Base-by-base conservation (phyloP, 2,113 vertebrate species). In the Otocyon megalotis region DNA sequence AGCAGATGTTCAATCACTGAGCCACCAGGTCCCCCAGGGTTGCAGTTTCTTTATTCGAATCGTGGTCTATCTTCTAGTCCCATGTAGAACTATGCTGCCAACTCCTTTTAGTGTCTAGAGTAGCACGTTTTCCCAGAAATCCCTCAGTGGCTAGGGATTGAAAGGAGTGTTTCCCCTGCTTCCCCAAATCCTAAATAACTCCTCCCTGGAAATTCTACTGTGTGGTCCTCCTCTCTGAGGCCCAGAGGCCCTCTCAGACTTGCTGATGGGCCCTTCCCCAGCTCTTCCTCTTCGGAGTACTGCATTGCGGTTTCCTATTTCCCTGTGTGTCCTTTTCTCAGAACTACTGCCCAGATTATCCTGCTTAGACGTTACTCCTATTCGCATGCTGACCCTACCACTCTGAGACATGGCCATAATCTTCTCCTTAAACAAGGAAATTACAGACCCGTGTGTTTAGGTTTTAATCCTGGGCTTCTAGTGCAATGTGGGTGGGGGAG, bases 401-500 rank as follows among this genome's bases (percentile, higher is more conserved):
- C 15, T 87, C 82, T 58, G 58, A 84, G 56, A 96, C 8, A 24
- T 69, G 74, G 32, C 54, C n/a, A 26, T 32, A 62, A 58, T 15
- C 62, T 76, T 86, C 71, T 79, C 54, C n/a, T 81, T 90, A 90
- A 82, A 62, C 37, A 65, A 63, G 50, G 43, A 77, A 93, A 85
- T 63, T 35, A 50, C 8, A 67, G 63, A 22, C 26, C 3, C 8
- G 37, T 20, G 9, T 35, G 69, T 62, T 80, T 60, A 32, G 4
- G 0, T 62, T 62, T 22, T n/a, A 85, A 71, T 62, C 80, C 43
- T 48, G 43, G 50, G 32, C 62, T 86, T 35, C 32, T 60, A 69
- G 67, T 16, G 11, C 16, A 16, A 88, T 13, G 17, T 37, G 28
- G 50, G 14, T 50, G 8, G 50, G 14, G 26, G n/a, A 87, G 77